Evolutionary conservation across 2,888 invertebrate genomes (phyloP).

Genomic region (Poecilus cupreus): DNA sequence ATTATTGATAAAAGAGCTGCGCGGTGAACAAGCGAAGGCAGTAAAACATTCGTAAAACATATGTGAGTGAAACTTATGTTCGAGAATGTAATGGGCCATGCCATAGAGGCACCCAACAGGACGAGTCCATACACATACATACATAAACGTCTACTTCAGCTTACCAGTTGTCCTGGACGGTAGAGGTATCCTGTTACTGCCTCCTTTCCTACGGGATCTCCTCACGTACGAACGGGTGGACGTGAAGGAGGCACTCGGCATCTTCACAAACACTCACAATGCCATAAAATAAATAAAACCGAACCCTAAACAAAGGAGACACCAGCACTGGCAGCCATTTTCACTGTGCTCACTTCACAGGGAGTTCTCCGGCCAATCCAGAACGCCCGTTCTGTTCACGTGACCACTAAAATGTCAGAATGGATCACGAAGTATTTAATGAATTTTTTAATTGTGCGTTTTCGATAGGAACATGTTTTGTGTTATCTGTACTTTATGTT

Average conservation of each 20-base stretch:
- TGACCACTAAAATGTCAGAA: conserved; percentile 69
- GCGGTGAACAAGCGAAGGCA: neutral
- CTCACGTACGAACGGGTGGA: conserved; percentile 94
- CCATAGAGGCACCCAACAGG: conserved; percentile 60
- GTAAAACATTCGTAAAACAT: conserved; percentile 1
- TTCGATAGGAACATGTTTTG: conserved; percentile 83
- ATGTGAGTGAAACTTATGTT: conserved; percentile 14
- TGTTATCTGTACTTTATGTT: conserved; percentile 87
- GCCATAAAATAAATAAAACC: conserved; percentile 73
- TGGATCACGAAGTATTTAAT: conserved; percentile 66
- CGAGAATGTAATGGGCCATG: conserved; percentile 41
- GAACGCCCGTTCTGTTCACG: conserved; percentile 66
- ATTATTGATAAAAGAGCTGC: neutral
- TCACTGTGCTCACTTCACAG: conserved; percentile 78
- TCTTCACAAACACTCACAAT: conserved; percentile 76
- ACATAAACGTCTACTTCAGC: conserved; percentile 69
- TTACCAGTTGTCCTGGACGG: conserved; percentile 88
- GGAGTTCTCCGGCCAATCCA: conserved; percentile 67
- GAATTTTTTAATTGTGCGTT: conserved; percentile 74
- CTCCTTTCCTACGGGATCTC: conserved; percentile 94
- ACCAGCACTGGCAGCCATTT: conserved; percentile 89
- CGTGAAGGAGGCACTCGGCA: conserved; percentile 97
- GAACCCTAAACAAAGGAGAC: conserved; percentile 87
- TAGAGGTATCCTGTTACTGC: conserved; percentile 89
- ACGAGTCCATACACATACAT: conserved; percentile 61